These are phyloP conservation scores for Julus scandinavius DNA, from an alignment of 2,888 invertebrate species.

Conservation along the genomic window DNA sequence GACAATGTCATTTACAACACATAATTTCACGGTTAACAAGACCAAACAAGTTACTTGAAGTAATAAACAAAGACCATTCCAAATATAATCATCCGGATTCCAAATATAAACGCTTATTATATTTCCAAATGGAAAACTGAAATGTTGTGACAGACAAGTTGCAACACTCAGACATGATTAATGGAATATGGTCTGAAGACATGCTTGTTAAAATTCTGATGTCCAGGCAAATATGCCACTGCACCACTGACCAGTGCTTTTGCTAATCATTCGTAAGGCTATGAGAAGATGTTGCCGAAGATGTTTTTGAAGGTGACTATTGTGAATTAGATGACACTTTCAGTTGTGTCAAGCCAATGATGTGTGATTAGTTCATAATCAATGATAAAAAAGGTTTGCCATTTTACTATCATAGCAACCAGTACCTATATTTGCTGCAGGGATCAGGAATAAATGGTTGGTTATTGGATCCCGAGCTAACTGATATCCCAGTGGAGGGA, in stretches of 20 bases:
- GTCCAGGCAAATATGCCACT: slow-evolving; percentile 4
- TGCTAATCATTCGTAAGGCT: background rate
- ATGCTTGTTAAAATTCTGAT: background rate
- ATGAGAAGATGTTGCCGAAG: no score
- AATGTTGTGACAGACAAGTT: background rate
- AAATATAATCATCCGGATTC: no score
- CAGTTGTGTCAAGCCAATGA: no score
- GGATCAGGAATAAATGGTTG: slow-evolving; percentile 83
- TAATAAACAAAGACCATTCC: no score
- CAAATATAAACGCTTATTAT: no score
- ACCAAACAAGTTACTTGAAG: no score
- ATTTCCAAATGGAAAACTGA: no score
- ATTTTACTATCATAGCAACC: slow-evolving; percentile 28
- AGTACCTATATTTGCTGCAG: slow-evolving; percentile 75
- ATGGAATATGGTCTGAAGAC: background rate
- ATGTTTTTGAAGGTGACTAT: no score
- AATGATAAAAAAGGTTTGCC: slow-evolving; percentile 28
- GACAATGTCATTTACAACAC: background rate
- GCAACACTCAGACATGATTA: background rate
- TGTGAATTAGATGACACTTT: no score
- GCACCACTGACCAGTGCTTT: slow-evolving; percentile 31
- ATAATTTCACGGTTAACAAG: no score
- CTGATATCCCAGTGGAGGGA: slow-evolving; percentile 80
- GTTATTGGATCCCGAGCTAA: slow-evolving; percentile 86
- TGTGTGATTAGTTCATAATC: background rate